Base-by-base conservation (phyloP, 2,113 vertebrate species). In the Myotis davidii region DNA sequence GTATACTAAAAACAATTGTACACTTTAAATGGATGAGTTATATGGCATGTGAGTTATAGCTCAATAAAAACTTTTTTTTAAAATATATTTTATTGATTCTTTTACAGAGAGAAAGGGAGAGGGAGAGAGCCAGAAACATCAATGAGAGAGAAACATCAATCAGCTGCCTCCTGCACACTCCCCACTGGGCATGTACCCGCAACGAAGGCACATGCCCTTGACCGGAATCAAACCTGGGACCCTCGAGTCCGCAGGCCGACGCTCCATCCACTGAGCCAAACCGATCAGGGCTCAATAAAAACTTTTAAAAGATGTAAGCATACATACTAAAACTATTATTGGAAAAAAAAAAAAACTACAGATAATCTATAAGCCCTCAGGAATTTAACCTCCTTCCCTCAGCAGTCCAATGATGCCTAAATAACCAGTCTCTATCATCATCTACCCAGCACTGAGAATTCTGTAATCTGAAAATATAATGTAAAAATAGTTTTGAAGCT, bases 51-150 rank as follows among this genome's bases (percentile, higher is more conserved):
- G 14, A 77, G 18, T 82, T 56, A 37, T 54, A 70, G 76, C 59
- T 89, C 42, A 39, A 56, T 88, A 86, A 90, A 82, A 20, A 59
- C 86, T 6, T 84, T 94, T 92, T n/a, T n/a, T n/a, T n/a, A n/a
- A n/a, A n/a, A n/a, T n/a, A n/a, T n/a, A n/a, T n/a, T n/a, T n/a
- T n/a, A n/a, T n/a, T n/a, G n/a, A n/a, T n/a, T n/a, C n/a, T n/a
- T n/a, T n/a, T n/a, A n/a, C n/a, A n/a, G n/a, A n/a, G n/a, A n/a
- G n/a, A n/a, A n/a, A n/a, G n/a, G n/a, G n/a, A n/a, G n/a, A n/a
- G n/a, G n/a, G n/a, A n/a, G n/a, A n/a, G n/a, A n/a, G n/a, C n/a
- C n/a, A n/a, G n/a, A n/a, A n/a, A n/a, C n/a, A n/a, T n/a, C n/a
- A n/a, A n/a, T n/a, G n/a, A n/a, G n/a, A n/a, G n/a, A n/a, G n/a